Evolutionary conservation across 2,797 vertebrate genomes (phyloP), one percentile per base, ranked within the genome.

Genomic region (Falco rusticolus): DNA sequence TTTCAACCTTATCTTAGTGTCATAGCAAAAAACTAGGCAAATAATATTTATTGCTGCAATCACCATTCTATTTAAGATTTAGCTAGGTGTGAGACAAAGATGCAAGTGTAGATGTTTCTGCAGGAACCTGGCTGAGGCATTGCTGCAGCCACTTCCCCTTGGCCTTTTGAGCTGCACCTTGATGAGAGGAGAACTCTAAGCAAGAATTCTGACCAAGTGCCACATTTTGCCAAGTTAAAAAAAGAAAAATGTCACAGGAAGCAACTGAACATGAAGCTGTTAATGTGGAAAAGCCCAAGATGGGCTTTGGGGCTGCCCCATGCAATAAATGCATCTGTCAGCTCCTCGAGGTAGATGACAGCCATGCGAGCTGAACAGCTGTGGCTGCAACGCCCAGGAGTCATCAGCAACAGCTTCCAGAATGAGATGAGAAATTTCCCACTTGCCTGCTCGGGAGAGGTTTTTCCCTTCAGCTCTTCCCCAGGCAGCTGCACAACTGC

Each of bases 301-400:
- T 19, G 39, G 68, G 25, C 10, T 51, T 51, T 69, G 26, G 47
- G 47, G n/a, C 47, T 69, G 18, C 25, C 47, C n/a, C 66, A 51
- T 1, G 5, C n/a, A 37, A 26, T 26, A 24, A 45, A 45, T 34
- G n/a, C 33, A 28, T 37, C 34, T 70, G 29, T 29, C 34, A 70
- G 48, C 28, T 16, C 11, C 48, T 70, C 9, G 4, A 50, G 17
- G 17, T 13, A 22, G 64, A n/a, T 11, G 10, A 37, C 25, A 69
- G n/a, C 68, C 48, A 22, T 8, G 2, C 3, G 8, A 39, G 34
- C 8, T 3, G 0, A 22, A 31, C 5, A 3, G 20, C 14, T 12
- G 28, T 26, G 48, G 20, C 20, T 70, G 48, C 48, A 70, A 39
- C 13, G 15, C 34, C 48, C 50, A 39, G n/a, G 47, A 51, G n/a